phyloP scores from a whole-genome alignment of 2,888 invertebrate species.

The Hypsopygia costalis region DNA sequence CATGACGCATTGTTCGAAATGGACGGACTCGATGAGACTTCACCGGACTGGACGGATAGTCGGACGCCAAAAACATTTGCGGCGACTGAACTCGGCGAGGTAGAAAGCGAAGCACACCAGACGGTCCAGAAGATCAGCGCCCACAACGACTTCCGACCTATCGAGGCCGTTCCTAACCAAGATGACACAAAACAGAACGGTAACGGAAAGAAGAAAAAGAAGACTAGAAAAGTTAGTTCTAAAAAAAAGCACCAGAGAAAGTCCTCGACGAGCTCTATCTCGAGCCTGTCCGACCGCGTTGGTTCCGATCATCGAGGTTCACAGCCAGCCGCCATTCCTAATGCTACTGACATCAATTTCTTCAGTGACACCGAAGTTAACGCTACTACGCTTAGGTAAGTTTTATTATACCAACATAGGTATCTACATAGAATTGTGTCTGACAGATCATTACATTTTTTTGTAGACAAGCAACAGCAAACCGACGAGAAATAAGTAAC shows the following conservation, averaged over 20 bases:
- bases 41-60: constrained; percentile 72
- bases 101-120: constrained; percentile 71
- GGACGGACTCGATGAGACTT: constrained; percentile 81
- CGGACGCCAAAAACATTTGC: constrained; percentile 75
- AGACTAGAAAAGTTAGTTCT: constrained; percentile 88
- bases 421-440: no score
- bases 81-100: constrained; percentile 73
- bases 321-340: constrained; percentile 54
- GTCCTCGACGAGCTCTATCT: constrained; percentile 79
- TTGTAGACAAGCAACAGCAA: no score
- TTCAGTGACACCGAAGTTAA: constrained; percentile 96
- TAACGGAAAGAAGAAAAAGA: constrained; percentile 86
- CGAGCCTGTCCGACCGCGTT: constrained; percentile 76
- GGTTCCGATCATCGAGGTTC: constrained; percentile 62
- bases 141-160: constrained; percentile 83
- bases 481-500: no score
- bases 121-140: constrained; percentile 82
- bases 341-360: constrained; percentile 81
- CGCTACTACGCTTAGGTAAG: constrained; percentile 81
- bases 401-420: constrained; percentile 13
- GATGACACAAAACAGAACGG: constrained; percentile 79
- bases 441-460: no score
- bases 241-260: constrained; percentile 91
- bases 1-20: constrained; percentile 85
- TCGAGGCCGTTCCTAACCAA: constrained; percentile 55